Evolutionary conservation across 2,888 invertebrate genomes (phyloP), one percentile per base, ranked within the genome.

Genomic region (Coelogynopora nodosa): DNA sequence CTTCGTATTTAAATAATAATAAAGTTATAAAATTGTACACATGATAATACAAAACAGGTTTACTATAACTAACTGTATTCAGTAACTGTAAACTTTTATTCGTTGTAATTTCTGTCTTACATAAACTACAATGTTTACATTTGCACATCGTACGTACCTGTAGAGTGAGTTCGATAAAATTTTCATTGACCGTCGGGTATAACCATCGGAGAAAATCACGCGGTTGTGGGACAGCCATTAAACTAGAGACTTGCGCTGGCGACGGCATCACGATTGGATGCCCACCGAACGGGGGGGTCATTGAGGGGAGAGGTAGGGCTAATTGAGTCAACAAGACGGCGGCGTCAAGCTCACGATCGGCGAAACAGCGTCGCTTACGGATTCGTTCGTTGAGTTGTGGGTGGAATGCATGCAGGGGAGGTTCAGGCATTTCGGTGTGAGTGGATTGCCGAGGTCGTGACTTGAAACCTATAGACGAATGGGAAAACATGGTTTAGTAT

Each of bases 311-410:
- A 5, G 74, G 74, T 23, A 74, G 74, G 18, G 74, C 74, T 74
- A 74, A 74, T 26, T 74, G 74, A 26, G 74, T 74, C 74, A 74
- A 74, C 10, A 82, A 23, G 18, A 28, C 31, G 2, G 82, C 82
- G 5, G 30, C 31, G 30, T 82, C 82, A 30, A 82, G 31, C 2
- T 82, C 82, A 18, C 30, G 10, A 23, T 88, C 88, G 29, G 88
- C 88, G 67, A 88, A 88, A 82, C 88, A 88, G 30, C 86, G 84
- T 29, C 88, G 82, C 82, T 87, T 87, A 30, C 88, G 84, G 5
- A 88, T 67, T 13, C 88, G 84, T 31, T 88, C 88, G 29, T 30
- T 23, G 2, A 87, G 29, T 18, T 10, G 29, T 0, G 85, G 23
- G 0, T 26, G 31, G 30, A 67, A 10, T 23, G 10, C 5, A 18